Percentiles rank a stretch among this genome's conserved stretches.
These are phyloP conservation scores for Parnassius mnemosyne DNA, from an alignment of 2,888 invertebrate species.

Conservation along the genomic window DNA sequence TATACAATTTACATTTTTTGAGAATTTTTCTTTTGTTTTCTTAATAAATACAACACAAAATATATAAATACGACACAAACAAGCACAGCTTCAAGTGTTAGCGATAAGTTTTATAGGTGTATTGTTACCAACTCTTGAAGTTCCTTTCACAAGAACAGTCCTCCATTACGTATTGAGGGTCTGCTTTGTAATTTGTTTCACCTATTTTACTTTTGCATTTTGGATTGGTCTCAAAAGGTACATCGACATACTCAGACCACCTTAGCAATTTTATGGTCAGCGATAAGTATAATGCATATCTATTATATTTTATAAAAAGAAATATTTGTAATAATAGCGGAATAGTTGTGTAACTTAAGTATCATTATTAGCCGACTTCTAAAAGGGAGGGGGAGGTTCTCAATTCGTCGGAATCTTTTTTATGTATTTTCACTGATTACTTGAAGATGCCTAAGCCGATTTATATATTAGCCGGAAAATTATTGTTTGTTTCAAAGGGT, in stretches of 20 bases:
- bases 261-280: slow-evolving; percentile 29
- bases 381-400: too few species aligned
- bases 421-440: too few species aligned
- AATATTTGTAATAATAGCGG: too few species aligned
- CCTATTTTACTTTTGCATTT: slow-evolving; percentile 52
- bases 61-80: slow-evolving; percentile 30
- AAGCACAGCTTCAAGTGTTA: slow-evolving; percentile 46
- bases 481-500: too few species aligned
- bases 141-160: slow-evolving; percentile 46
- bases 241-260: slow-evolving; percentile 50
- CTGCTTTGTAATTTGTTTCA: slow-evolving; percentile 62
- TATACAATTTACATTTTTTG: too few species aligned
- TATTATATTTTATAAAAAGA: too few species aligned
- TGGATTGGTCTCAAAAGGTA: slow-evolving; percentile 41
- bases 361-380: too few species aligned
- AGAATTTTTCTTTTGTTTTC: slow-evolving; percentile 1
- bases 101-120: slow-evolving; percentile 69
- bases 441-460: too few species aligned
- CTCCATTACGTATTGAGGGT: slow-evolving; percentile 52
- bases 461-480: too few species aligned
- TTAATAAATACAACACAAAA: slow-evolving; percentile 9
- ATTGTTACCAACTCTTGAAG: slow-evolving; percentile 59
- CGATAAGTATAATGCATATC: too few species aligned
- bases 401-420: too few species aligned
- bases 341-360: too few species aligned